Conservation (phyloP, 1,140 invertebrate genomes). For the Acromyrmex charruanus region DNA sequence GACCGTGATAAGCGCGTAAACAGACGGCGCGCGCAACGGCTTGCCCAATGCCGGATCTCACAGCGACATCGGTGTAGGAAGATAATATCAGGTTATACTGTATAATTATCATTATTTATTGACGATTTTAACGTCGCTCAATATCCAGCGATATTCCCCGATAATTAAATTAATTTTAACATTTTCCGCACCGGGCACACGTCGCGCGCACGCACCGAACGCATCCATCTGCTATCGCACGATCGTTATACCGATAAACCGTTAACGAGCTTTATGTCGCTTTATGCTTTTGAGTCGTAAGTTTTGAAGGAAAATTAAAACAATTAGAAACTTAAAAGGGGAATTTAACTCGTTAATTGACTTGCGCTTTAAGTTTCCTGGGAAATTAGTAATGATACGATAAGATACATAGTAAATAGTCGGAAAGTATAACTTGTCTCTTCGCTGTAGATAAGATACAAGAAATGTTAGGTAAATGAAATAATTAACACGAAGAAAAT, state of each 20-base stretch:
- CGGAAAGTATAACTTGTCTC: neutral
- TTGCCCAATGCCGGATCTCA: conserved; percentile 75
- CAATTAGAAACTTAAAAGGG: neutral
- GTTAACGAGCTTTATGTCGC: conserved; percentile 8
- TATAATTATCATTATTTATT: conserved; percentile 70
- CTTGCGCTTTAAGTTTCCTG: neutral
- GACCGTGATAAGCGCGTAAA: conserved; percentile 65
- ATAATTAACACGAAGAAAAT: neutral
- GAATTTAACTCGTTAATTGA: conserved; percentile 3
- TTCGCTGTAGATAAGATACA: neutral
- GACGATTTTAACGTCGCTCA: conserved; percentile 56
- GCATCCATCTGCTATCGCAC: neutral
- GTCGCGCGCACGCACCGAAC: neutral
- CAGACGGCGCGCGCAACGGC: conserved; percentile 39
- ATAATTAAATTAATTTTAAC: conserved; percentile 63
- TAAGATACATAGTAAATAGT: neutral
- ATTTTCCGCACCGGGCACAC: neutral
- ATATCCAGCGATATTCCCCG: conserved; percentile 42
- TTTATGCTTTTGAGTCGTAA: neutral
- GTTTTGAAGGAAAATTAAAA: neutral
- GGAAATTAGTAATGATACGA: neutral
- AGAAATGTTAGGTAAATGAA: neutral
- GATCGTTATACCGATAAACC: neutral
- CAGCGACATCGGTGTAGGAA: conserved; percentile 69
- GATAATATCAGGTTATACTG: conserved; percentile 63